Conservation (phyloP, 2,888 invertebrate species). For the Drosophila ochracea region DNA sequence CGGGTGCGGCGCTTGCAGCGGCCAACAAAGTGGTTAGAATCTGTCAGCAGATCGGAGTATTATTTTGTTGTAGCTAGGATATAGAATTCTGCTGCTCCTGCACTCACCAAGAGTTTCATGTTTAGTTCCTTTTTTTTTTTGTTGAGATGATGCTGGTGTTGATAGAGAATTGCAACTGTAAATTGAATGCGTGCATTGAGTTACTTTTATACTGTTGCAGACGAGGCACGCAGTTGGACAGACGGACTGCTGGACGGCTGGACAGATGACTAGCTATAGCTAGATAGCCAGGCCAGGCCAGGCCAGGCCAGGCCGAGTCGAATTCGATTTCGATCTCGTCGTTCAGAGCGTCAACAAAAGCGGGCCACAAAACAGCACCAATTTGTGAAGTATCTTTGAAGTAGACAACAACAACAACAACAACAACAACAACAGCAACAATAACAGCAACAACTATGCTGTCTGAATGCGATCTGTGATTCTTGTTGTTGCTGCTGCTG, state of each 20-base stretch:
- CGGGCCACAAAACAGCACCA: constrained; percentile 71
- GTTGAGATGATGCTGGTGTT: constrained; percentile 36
- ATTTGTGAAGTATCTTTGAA: constrained; percentile 78
- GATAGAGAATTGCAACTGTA: constrained; percentile 76
- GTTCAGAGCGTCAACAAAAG: constrained; percentile 65
- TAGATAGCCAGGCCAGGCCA: constrained; percentile 34
- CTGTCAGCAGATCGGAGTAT: constrained; percentile 50
- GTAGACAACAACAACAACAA: constrained; percentile 50
- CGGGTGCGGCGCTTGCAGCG: constrained; percentile 75
- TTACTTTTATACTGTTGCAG: constrained; percentile 75
- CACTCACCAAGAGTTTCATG: constrained; percentile 82
- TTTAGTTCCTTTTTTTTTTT: constrained; percentile 41
- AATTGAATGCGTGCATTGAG: constrained; percentile 63
- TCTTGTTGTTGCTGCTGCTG: constrained; percentile 53
- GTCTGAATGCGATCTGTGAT: constrained; percentile 36
- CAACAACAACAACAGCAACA: not conserved
- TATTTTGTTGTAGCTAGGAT: not conserved
- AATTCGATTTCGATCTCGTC: constrained; percentile 56
- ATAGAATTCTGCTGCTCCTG: not conserved
- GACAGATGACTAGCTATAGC: constrained; percentile 31
- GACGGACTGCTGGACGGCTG: constrained; percentile 21
- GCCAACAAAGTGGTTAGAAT: constrained; percentile 70
- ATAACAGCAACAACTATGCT: constrained; percentile 14
- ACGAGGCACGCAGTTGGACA: constrained; percentile 31
- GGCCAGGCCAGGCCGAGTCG: constrained; percentile 28